Percentiles rank a stretch among this genome's conserved stretches.
These are phyloP conservation scores for Encarsia formosa DNA, from an alignment of 2,888 invertebrate species.

Conservation along the genomic window DNA sequence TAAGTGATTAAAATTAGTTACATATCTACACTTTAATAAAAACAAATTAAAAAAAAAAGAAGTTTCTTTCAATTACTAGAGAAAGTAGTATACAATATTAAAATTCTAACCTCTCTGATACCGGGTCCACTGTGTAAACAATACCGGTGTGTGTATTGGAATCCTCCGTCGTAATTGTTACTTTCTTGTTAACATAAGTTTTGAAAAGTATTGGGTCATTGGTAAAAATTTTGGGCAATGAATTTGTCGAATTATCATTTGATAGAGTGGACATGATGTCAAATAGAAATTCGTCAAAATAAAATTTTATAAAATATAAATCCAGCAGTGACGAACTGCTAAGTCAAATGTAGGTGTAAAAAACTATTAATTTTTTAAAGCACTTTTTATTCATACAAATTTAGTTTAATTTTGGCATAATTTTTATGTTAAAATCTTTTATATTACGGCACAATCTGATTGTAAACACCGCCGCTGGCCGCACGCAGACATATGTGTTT, in stretches of 20 bases:
- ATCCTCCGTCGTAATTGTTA: slow-evolving; percentile 39
- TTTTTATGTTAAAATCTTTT: too few relatives aligned
- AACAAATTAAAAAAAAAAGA: not conserved
- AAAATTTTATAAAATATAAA: not conserved
- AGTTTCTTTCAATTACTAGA: too few relatives aligned
- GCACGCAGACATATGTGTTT: too few relatives aligned
- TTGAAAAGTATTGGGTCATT: slow-evolving; percentile 43
- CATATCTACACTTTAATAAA: too few relatives aligned
- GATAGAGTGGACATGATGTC: slow-evolving; percentile 7
- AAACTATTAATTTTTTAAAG: not conserved
- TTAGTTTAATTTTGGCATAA: too few relatives aligned
- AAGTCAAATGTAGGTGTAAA: not conserved
- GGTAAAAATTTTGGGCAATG: slow-evolving; percentile 39
- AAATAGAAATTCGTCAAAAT: not conserved
- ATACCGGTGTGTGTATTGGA: slow-evolving; percentile 36
- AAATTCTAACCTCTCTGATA: slow-evolving; percentile 46
- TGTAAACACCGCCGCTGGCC: too few relatives aligned
- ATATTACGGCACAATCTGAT: too few relatives aligned
- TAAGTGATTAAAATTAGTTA: not conserved
- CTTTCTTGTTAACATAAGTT: slow-evolving; percentile 42
- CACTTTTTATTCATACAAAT: too few relatives aligned
- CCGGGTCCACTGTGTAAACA: slow-evolving; percentile 48
- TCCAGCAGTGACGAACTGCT: not conserved
- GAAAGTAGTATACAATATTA: not conserved
- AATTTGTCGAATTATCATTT: slow-evolving; percentile 1